Percentiles rank a stretch among this genome's conserved stretches.
phyloP scores from a whole-genome alignment of 2,113 vertebrate genomes.

The Saguinus imperator region DNA sequence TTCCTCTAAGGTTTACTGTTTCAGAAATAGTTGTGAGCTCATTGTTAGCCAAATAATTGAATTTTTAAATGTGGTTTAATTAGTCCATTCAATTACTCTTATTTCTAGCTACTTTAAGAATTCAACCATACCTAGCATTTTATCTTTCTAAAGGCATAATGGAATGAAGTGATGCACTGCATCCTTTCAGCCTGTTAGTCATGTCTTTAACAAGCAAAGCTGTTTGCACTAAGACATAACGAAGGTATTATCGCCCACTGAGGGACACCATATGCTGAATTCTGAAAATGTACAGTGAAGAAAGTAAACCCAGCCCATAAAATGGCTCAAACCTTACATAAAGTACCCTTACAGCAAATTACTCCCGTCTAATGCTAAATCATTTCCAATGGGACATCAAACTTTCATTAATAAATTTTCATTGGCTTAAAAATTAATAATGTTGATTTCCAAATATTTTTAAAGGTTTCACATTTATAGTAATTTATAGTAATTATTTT shows the following conservation, averaged over 20 bases:
- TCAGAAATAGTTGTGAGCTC: background rate
- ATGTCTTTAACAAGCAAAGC: background rate
- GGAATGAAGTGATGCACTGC: background rate
- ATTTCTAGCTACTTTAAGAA: conserved; percentile 27
- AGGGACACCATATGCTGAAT: background rate
- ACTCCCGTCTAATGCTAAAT: conserved; percentile 46
- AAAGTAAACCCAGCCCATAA: conserved; percentile 29
- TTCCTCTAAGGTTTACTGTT: background rate
- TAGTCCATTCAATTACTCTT: conserved; percentile 11
- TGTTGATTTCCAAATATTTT: conserved; percentile 54
- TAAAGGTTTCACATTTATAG: conserved; percentile 32
- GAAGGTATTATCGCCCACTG: background rate
- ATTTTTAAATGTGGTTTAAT: conserved; percentile 42
- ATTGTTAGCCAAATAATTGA: background rate
- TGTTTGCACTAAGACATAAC: background rate
- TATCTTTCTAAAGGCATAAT: conserved; percentile 13
- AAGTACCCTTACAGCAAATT: conserved; percentile 36
- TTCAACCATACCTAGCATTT: background rate
- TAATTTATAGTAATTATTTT: background rate
- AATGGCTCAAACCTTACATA: conserved; percentile 56
- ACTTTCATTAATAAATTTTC: conserved; percentile 50
- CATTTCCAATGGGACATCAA: conserved; percentile 54
- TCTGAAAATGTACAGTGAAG: background rate
- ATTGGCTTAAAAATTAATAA: conserved; percentile 62
- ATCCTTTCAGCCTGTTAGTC: background rate